Base-by-base conservation (phyloP, 2,113 vertebrate species). In the Clarias batrachus region DNA sequence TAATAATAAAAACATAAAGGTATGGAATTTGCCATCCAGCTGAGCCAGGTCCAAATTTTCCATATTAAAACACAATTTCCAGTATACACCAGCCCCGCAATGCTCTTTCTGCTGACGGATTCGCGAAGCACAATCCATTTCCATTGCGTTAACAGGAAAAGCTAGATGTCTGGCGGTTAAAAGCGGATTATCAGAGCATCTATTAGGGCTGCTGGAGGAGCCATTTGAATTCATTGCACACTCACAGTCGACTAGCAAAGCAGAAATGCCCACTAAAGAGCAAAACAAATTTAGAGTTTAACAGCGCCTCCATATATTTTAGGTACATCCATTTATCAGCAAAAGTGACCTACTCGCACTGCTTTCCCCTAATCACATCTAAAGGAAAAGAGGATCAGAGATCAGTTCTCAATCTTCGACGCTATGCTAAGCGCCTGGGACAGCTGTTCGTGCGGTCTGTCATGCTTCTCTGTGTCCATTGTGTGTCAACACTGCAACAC, bases 401-500 rank as follows among this genome's bases (percentile, higher is more conserved):
- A 81, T 81, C 30, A 48, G 59, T 52, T 65, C 11, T 30, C 81
- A 13, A 77, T 63, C 41, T 62, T 81, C 48, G n/a, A 52, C 13
- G 21, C 78, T 41, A 84, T 30, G 60, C 65, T 62, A 9, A 54
- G 77, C 60, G 68, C 12, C 59, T 23, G 52, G 54, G 80, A 79
- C 79, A 85, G 79, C 56, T 70, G 84, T 73, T 89, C 79, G 52
- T 25, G 48, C 68, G 57, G 62, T 59, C 79, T 30, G 56, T 87
- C 41, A 27, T 19, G 81, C 41, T 82, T 82, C 81, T 82, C 33
- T 17, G 19, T 82, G 73, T 83, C 65, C 54, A 30, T 85, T 85
- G 78, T 82, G 86, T 82, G 79, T 85, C 83, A 89, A 70, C 78
- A 84, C 76, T 59, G 66, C 19, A 37, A 82, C 62, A 87, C 56